Evolutionary conservation across 2,113 vertebrate species (phyloP), one percentile per base, ranked within the genome.

Genomic region (Albula glossodonta): DNA sequence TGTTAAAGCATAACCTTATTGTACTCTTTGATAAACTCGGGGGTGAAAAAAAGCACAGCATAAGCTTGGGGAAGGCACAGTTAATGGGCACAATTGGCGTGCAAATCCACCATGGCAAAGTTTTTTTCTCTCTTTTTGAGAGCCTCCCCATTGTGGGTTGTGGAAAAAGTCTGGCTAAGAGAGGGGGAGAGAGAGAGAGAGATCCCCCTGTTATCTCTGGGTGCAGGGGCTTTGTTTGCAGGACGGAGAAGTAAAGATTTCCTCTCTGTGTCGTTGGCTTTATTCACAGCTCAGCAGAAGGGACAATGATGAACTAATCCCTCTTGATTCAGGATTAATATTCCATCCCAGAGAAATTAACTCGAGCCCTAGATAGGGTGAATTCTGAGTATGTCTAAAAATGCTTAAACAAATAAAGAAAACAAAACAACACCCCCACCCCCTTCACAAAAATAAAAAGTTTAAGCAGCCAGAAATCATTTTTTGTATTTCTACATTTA

Each of bases 1-100:
- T 92, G 93, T 91, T 93, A 89, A 93, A 94, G 94, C 93, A 93
- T 93, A 95, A 94, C 93, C 91, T 91, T 85, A 93, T 95, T 95
- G 95, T 95, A 93, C 92, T 94, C 91, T 95, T 94, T 95, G 94
- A 95, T 94, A 94, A 96, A 96, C 93, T 95, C 93, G 94, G 92
- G 92, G 19, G 17, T 93, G 92, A 92, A 90, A 91, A 94, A 95
- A 94, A 92, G 92, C 91, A 91, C 87, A 91, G 90, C 93, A 92
- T 93, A 93, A 92, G 92, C 91, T 91, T 88, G 91, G 92, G 91
- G 91, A 94, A 93, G 91, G 91, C 91, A 74, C 91, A 77, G 93
- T 95, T 95, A 95, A 92, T 93, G 93, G 93, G 93, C 92, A 94
- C 92, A 93, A 95, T 94, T 94, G 94, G 89, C 91, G 93, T 93